Conservation (phyloP, 2,797 vertebrate species). For the Malacoctenus gilli region DNA sequence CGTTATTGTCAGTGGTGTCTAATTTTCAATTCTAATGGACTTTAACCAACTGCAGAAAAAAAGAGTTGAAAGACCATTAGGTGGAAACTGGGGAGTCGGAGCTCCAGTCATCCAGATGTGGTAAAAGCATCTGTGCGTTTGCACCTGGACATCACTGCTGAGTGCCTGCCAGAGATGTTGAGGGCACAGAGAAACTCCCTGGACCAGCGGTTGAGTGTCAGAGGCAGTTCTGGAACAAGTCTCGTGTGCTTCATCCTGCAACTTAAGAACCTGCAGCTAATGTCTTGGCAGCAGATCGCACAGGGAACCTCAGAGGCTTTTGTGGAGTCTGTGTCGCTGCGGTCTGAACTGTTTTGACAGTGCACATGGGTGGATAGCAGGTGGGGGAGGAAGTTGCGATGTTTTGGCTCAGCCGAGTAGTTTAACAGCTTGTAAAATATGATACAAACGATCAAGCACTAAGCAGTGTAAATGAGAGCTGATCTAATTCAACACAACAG, state of each 20-base stretch:
- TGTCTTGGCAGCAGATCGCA: conserved; percentile 6
- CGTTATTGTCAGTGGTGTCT: too few relatives aligned
- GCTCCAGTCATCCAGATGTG: too few relatives aligned
- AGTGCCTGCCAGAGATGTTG: neutral
- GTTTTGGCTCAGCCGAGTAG: conserved; percentile 1
- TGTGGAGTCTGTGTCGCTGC: neutral
- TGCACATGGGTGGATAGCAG: conserved; percentile 2
- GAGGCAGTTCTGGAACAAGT: conserved; percentile 8
- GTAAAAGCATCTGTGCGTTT: neutral
- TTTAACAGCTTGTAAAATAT: conserved; percentile 3
- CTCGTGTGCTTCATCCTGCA: neutral
- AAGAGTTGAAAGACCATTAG: too few relatives aligned
- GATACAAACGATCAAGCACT: conserved; percentile 3
- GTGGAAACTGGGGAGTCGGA: too few relatives aligned
- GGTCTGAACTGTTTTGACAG: conserved; percentile 16
- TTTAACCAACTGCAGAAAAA: too few relatives aligned
- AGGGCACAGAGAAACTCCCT: neutral
- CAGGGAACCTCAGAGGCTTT: conserved; percentile 3
- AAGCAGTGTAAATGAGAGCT: neutral
- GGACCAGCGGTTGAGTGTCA: neutral
- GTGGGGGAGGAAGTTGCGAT: neutral
- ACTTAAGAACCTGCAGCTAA: neutral
- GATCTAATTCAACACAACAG: too few relatives aligned
- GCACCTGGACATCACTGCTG: neutral
- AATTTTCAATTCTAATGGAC: too few relatives aligned